phyloP scores from a whole-genome alignment of 2,113 vertebrate genomes.

The Naja naja region DNA sequence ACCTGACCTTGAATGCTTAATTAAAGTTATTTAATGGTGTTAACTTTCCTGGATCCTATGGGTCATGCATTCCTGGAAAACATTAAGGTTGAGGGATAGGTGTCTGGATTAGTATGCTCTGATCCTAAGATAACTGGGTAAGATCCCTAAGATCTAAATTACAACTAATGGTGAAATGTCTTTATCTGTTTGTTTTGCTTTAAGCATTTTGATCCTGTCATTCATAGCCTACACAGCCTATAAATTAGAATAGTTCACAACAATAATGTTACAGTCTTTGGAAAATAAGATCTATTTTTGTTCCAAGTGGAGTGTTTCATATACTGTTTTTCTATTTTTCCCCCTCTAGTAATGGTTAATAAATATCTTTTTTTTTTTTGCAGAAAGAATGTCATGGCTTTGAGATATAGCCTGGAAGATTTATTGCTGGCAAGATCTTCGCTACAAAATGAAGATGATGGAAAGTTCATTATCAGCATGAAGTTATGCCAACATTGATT shows the following conservation, averaged over 20 bases:
- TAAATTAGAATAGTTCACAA: not conserved
- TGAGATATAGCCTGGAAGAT: constrained; percentile 24
- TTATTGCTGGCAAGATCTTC: not conserved
- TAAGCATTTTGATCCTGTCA: not conserved
- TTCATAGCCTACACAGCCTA: not conserved
- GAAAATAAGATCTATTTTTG: not conserved
- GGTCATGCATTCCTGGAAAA: not conserved
- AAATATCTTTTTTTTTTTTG: not conserved
- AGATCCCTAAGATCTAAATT: not conserved
- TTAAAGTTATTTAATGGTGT: not conserved
- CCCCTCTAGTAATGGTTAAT: not conserved
- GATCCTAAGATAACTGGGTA: not conserved
- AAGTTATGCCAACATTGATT: constrained; percentile 22
- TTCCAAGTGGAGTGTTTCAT: not conserved
- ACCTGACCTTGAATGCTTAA: not conserved
- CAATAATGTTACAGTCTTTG: not conserved
- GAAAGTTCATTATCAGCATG: constrained; percentile 20
- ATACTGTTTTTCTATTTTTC: not conserved
- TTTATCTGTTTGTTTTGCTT: not conserved
- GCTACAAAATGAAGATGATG: not conserved
- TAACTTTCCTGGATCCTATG: not conserved
- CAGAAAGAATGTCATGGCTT: constrained; percentile 15
- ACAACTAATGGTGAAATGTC: not conserved
- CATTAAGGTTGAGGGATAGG: not conserved
- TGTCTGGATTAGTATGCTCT: not conserved